Evolutionary conservation across 2,797 vertebrate genomes (phyloP), one percentile per base, ranked within the genome.

Genomic region (Botia almorhae): DNA sequence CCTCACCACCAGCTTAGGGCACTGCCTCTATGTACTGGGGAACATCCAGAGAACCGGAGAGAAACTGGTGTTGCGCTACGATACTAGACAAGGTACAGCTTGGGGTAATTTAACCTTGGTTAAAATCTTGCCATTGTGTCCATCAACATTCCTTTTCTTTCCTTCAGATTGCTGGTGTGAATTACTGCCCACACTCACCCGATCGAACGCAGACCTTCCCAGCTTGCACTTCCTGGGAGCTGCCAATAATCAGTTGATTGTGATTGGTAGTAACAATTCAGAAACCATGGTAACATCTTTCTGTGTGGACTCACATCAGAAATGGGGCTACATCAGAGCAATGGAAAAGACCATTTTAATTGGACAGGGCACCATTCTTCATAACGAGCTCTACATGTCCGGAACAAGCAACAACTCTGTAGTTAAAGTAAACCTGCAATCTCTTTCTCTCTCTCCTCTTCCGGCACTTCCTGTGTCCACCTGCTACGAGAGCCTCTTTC

Each of bases 141-240:
- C 48, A 19, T 48, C 50, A 68, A 0, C n/a, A 39, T 50, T 46
- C 4, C 50, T 11, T 61, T 33, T 71, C 64, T 81, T 33, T 85
- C 17, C 63, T 0, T 56, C 81, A 95, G 95, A 95, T 78, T 86
- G 78, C 4, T 96, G 95, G 94, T 87, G 78, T 78, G 94, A 96
- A 79, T 84, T 95, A 19, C 91, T 93, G 70, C 94, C 93, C 16
- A 94, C 93, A 1, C 91, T 95, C 10, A 92, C 93, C 56, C 90
- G 92, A 85, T 85, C 90, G 2, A 89, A 90, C 17, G 90, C 87
- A 39, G 85, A 94, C 68, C 87, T 95, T n/a, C 92, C 93, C 19
- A 89, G 86, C 36, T 91, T 94, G 46, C 91, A 93, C 88, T 94
- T 94, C 87, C 88, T 96, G 84, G 93, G 94, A 17, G 90, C 91